phyloP scores from a whole-genome alignment of 2,888 invertebrate species.

The Lissocephala sabroskyi region DNA sequence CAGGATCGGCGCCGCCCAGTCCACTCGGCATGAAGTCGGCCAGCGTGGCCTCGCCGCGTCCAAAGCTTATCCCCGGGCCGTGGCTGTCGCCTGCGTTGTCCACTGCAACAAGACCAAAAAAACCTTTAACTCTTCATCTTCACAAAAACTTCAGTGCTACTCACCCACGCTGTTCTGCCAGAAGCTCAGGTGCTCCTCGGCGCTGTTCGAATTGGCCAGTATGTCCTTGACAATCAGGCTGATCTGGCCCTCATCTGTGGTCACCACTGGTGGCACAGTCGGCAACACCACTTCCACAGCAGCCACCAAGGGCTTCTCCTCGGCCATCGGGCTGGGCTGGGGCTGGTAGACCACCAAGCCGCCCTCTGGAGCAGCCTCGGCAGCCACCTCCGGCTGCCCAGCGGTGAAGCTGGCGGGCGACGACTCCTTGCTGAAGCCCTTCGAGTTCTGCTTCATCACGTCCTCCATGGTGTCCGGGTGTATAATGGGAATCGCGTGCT shows the following conservation, averaged over 20 bases:
- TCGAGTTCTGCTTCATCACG: slow-evolving; percentile 51
- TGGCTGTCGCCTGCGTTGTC: neutral
- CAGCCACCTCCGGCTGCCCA: slow-evolving; percentile 32
- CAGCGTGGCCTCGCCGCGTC: too few species aligned
- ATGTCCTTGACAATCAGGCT: slow-evolving; percentile 52
- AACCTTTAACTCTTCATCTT: neutral
- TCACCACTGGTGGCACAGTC: slow-evolving; percentile 7
- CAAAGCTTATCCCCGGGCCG: too few species aligned
- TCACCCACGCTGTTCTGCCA: slow-evolving; percentile 49
- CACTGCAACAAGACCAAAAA: neutral
- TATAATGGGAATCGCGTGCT: slow-evolving; percentile 69
- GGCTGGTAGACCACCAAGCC: neutral
- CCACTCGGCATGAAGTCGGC: too few species aligned
- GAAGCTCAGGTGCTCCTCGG: slow-evolving; percentile 47
- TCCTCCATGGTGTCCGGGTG: slow-evolving; percentile 68
- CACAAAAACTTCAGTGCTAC: neutral
- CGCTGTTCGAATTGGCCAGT: slow-evolving; percentile 36
- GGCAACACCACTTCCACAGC: too few species aligned
- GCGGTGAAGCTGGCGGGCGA: slow-evolving; percentile 24
- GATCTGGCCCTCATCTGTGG: slow-evolving; percentile 40
- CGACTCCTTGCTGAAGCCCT: slow-evolving; percentile 41
- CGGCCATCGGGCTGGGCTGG: slow-evolving; percentile 11
- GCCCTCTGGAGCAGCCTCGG: slow-evolving; percentile 13
- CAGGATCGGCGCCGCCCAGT: slow-evolving; percentile 21
- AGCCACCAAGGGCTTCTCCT: too few species aligned